These are phyloP conservation scores for Siphonodentalium dalli DNA, from an alignment of 2,888 invertebrate genomes.

Conservation along the genomic window DNA sequence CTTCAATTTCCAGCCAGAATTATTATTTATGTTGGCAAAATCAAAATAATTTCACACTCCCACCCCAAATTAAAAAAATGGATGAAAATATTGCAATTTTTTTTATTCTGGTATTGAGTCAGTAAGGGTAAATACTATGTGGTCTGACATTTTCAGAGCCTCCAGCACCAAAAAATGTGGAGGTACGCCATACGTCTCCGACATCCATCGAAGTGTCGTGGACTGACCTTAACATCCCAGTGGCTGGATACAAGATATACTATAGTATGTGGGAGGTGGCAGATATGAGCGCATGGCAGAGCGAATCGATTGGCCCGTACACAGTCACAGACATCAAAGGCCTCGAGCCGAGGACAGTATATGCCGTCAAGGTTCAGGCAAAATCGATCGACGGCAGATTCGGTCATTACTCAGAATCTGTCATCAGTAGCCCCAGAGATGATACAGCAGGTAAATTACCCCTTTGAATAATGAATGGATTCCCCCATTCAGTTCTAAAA, in stretches of 20 bases:
- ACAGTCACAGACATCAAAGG: constrained; percentile 52
- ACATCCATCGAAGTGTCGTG: constrained; percentile 82
- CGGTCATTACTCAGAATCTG: constrained; percentile 56
- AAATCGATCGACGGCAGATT: constrained; percentile 53
- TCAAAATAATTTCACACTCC: too few species aligned
- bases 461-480: too few species aligned
- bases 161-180: constrained; percentile 89
- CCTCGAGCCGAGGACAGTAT: constrained; percentile 48
- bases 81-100: too few species aligned
- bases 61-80: too few species aligned
- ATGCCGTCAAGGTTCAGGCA: constrained; percentile 57
- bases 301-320: constrained; percentile 52
- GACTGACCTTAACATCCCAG: constrained; percentile 65
- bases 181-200: constrained; percentile 92
- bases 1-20: too few species aligned
- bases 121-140: too few species aligned
- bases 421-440: too few species aligned
- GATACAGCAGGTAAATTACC: too few species aligned
- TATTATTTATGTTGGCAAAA: too few species aligned
- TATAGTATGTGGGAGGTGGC: constrained; percentile 52
- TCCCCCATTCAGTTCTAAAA: too few species aligned
- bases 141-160: too few species aligned
- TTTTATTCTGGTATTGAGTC: too few species aligned
- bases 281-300: constrained; percentile 57
- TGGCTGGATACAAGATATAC: constrained; percentile 60